phyloP scores from a whole-genome alignment of 64 coral and sea anemone species.

The Anthopleura sola region DNA sequence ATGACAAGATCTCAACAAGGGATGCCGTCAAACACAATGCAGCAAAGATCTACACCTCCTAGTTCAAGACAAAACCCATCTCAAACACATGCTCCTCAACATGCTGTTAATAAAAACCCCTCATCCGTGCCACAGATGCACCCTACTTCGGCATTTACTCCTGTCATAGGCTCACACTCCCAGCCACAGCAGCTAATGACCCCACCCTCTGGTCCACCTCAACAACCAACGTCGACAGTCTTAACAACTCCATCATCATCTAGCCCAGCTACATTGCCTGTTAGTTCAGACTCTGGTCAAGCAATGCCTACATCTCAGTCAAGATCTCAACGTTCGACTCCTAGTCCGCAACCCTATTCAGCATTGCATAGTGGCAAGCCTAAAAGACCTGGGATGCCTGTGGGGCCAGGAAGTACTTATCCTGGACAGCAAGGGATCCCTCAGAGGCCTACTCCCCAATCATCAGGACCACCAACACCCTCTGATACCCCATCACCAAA shows the following conservation, averaged over 20 bases:
- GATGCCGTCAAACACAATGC: neutral
- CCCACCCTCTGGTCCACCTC: neutral
- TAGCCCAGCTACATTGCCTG: slow-evolving; percentile 4
- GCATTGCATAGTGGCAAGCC: slow-evolving; percentile 57
- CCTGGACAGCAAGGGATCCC: slow-evolving; percentile 33
- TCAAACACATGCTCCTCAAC: neutral
- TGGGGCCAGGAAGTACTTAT: slow-evolving; percentile 2
- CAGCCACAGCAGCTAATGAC: neutral
- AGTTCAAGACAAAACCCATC: neutral
- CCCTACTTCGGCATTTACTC: slow-evolving; percentile 39
- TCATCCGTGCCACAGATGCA: neutral
- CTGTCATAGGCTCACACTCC: neutral
- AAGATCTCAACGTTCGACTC: slow-evolving; percentile 21
- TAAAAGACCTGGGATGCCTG: slow-evolving; percentile 42
- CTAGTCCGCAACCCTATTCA: slow-evolving; percentile 22
- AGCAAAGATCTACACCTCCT: slow-evolving; percentile 5
- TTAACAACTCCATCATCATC: neutral
- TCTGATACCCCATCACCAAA: slow-evolving; percentile 24
- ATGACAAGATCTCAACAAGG: neutral
- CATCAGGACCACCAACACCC: slow-evolving; percentile 17
- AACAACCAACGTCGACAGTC: neutral
- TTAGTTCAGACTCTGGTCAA: neutral
- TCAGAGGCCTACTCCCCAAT: slow-evolving; percentile 19
- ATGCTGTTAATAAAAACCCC: neutral
- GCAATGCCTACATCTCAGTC: neutral